These are phyloP conservation scores for Cetonia aurata DNA, from an alignment of 2,888 invertebrate genomes.

Conservation along the genomic window DNA sequence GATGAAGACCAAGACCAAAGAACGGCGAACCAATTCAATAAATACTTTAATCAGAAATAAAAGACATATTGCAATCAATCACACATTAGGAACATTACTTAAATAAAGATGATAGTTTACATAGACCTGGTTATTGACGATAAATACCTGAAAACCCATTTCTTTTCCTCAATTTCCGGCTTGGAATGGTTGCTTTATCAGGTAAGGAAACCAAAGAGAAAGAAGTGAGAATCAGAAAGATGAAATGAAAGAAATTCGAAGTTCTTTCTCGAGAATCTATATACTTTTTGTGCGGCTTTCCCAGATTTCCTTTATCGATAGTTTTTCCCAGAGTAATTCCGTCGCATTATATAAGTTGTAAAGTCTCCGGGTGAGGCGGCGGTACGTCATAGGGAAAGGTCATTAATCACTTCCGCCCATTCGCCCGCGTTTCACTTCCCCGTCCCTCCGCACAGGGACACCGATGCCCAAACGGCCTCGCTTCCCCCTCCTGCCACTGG, in stretches of 20 bases:
- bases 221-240: not conserved
- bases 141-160: no score
- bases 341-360: conserved; percentile 41
- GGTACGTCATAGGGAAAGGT: conserved; percentile 37
- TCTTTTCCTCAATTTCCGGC: no score
- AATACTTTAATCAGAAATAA: no score
- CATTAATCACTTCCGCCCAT: conserved; percentile 40
- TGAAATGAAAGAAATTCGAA: conserved; percentile 6
- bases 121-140: no score
- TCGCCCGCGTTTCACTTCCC: conserved; percentile 9
- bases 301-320: conserved; percentile 34
- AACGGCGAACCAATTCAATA: no score
- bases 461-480: no score
- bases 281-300: conserved; percentile 33
- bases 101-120: no score
- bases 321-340: conserved; percentile 41
- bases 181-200: no score
- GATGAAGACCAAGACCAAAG: no score
- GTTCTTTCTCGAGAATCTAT: conserved; percentile 12
- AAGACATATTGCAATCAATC: no score
- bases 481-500: no score
- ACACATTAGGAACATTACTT: no score
- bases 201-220: not conserved
- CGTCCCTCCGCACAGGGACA: not conserved
- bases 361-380: conserved; percentile 37